Evolutionary conservation across 1,140 invertebrate species (phyloP).

Genomic region (Helicoverpa armigera): DNA sequence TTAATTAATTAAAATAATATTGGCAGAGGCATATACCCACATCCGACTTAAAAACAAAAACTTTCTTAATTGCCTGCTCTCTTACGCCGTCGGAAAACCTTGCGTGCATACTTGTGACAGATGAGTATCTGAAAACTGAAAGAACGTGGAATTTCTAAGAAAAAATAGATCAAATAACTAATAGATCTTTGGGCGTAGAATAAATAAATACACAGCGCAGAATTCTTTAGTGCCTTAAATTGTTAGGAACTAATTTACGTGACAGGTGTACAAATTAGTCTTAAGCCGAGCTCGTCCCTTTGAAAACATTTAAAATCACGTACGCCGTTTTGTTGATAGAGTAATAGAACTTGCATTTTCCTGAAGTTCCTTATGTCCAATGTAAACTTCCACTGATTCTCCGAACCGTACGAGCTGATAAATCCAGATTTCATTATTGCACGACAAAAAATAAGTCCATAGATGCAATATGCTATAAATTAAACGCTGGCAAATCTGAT

Average conservation of each 20-base stretch:
- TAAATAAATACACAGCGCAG: conserved; percentile 28
- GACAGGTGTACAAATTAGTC: conserved; percentile 30
- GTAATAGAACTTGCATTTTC: neutral
- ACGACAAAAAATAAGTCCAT: too few relatives aligned
- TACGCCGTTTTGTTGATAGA: conserved; percentile 10
- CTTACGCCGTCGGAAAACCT: neutral
- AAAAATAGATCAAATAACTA: conserved; percentile 23
- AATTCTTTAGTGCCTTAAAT: conserved; percentile 36
- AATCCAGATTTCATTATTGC: neutral
- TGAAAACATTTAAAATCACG: conserved; percentile 25
- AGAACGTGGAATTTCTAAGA: conserved; percentile 2
- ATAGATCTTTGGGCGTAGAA: conserved; percentile 19
- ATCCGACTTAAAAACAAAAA: neutral
- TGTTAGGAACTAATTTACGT: conserved; percentile 44
- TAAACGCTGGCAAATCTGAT: too few relatives aligned
- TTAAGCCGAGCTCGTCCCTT: conserved; percentile 6
- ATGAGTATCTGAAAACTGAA: conserved; percentile 13
- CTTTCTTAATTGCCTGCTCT: neutral
- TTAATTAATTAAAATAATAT: neutral
- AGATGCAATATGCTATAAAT: too few relatives aligned
- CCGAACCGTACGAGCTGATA: neutral
- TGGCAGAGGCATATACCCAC: neutral
- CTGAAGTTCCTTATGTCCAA: too few relatives aligned
- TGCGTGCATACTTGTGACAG: neutral
- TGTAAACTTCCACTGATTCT: neutral